Evolutionary conservation across 1,140 invertebrate species (phyloP), one percentile per base, ranked within the genome.

Genomic region (Chironomus tepperi): DNA sequence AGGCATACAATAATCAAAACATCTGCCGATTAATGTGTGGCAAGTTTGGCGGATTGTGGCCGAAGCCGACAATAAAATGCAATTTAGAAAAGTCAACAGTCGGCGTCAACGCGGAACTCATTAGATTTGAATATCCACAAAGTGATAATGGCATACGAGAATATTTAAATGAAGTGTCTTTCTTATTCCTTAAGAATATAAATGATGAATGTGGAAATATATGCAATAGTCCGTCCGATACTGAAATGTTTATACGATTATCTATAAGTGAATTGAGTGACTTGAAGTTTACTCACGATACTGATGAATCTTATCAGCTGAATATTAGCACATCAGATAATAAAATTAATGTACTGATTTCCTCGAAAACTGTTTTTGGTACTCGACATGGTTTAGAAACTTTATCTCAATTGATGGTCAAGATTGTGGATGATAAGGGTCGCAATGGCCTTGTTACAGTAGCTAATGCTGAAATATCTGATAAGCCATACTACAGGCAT

Each of bases 321-420:
- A 83, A 86, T 73, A 79, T 90, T 7, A 81, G 82, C 57, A 85
- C 84, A 74, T 85, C 84, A 83, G 88, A 88, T 85, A 79, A 73
- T 76, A 74, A 16, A 7, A 15, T 88, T 21, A 80, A 77, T 15
- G 87, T 91, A 3, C 82, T 86, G n/a, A 87, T 93, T 10, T 79
- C 80, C 7, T 88, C 89, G 0, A 78, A 79, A 10, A 91, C 90
- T 0, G 86, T 91, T n/a, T 94, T 87, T 78, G 92, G 92, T 2
- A 89, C 88, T 0, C 84, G 92, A 2, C 90, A 93, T 78, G 91
- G 83, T n/a, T 82, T 93, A 65, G 91, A 94, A 82, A 92, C 91
- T 2, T 81, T 93, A 12, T 86, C 86, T 2, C 91, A 93, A 78
- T 79, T 94, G 73, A 85, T 89, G 0, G 85, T 86, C 0, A 80